A percentile compares a stretch with the other conserved stretches of the same genome.
phyloP scores from a whole-genome alignment of 1,140 invertebrate genomes.

The Trinorchestia longiramus region DNA sequence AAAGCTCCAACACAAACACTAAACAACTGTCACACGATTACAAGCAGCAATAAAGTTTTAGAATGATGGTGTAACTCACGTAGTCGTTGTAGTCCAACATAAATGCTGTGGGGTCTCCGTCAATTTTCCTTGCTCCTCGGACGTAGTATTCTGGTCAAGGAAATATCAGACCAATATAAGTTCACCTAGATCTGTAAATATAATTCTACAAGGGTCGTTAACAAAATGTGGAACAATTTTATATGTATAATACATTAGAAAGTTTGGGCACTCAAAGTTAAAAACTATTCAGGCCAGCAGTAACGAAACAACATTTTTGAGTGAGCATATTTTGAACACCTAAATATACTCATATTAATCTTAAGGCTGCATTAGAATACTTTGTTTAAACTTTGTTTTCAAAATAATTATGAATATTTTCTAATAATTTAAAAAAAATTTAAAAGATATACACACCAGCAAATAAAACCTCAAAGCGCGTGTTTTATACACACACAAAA shows the following conservation, averaged over 20 bases:
- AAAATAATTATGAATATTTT: too few relatives aligned
- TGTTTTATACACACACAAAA: too few relatives aligned
- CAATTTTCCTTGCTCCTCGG: background rate
- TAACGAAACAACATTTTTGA: too few relatives aligned
- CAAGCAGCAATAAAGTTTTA: background rate
- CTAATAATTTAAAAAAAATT: too few relatives aligned
- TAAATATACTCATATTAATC: too few relatives aligned
- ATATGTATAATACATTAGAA: background rate
- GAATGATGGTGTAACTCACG: background rate
- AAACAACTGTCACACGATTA: background rate
- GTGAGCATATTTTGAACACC: too few relatives aligned
- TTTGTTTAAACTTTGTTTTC: too few relatives aligned
- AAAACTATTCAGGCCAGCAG: background rate
- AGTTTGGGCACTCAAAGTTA: background rate
- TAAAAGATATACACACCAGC: too few relatives aligned
- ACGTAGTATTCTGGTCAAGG: background rate
- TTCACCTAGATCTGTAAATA: background rate
- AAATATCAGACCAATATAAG: background rate
- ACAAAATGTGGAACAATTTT: background rate
- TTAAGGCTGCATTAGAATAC: too few relatives aligned
- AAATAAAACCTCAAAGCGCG: too few relatives aligned
- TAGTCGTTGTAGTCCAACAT: background rate
- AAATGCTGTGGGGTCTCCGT: background rate
- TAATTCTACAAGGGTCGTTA: background rate
- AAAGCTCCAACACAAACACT: background rate